A percentile compares a stretch with the other conserved stretches of the same genome.
Conservation (phyloP, 2,888 invertebrate species). For the Trilocha varians region DNA sequence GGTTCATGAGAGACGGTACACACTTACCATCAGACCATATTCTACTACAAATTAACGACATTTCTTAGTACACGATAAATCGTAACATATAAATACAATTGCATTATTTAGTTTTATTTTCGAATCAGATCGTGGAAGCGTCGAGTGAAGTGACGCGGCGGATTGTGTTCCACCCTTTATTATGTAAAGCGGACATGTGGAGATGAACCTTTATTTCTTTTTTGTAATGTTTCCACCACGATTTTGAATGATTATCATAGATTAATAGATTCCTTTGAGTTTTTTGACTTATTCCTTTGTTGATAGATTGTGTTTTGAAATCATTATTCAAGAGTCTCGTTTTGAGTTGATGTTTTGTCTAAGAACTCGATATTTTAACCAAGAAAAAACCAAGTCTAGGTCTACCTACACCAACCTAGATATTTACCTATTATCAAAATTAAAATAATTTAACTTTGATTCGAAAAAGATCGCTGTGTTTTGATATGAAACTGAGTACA, state of each 20-base stretch:
- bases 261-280: background rate
- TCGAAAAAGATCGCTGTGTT: too few species aligned
- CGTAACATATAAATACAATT: constrained; percentile 1
- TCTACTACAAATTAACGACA: too few species aligned
- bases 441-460: too few species aligned
- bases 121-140: constrained; percentile 29
- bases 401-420: too few species aligned
- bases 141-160: constrained; percentile 49
- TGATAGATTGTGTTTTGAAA: background rate
- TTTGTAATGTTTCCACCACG: background rate
- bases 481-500: too few species aligned
- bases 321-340: background rate
- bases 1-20: too few species aligned
- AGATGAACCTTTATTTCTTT: background rate
- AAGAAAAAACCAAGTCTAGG: too few species aligned
- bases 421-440: too few species aligned
- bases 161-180: constrained; percentile 23
- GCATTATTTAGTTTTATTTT: constrained; percentile 35
- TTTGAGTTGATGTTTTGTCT: background rate
- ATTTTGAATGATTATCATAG: background rate
- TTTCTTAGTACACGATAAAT: background rate
- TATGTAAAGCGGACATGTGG: constrained; percentile 19
- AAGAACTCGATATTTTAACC: background rate
- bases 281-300: background rate
- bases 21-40: too few species aligned